Evolutionary conservation across 2,888 invertebrate species (phyloP), one percentile per base, ranked within the genome.

Genomic region (Drosophila aldrichi): DNA sequence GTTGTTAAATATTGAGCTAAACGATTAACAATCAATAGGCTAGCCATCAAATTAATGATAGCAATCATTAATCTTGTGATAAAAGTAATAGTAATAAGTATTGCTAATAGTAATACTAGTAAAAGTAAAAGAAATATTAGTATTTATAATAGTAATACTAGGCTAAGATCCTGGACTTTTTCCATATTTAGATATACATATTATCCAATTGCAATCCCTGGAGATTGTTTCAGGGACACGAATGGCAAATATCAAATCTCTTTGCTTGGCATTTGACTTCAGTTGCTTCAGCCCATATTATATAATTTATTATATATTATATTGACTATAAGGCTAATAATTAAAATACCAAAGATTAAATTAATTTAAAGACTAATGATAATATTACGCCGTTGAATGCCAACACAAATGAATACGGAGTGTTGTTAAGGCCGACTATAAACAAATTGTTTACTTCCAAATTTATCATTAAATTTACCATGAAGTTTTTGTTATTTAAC

Each of bases 401-500:
- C 77, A 65, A 38, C 7, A 40, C 16, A 70, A 57, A 40, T 9
- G 46, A 55, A 18, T 61, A 40, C 56, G 54, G 43, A 34, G 54
- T 76, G 70, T 1, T 20, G 20, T 22, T 43, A 22, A 77, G 77
- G 77, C 70, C 77, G 40, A 34, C 52, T 43, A 49, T 67, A 60
- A 57, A 70, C 80, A 66, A 38, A 74, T 52, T 61, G 70, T 41
- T 51, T n/a, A n/a, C 54, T 25, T 36, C 56, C n/a, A 10, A 60
- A 69, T 59, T 78, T 69, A 64, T 64, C 29, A 38, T 29, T 36
- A 18, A 78, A 69, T 79, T 74, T 40, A 62, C 49, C 74, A 54
- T 77, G 76, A 77, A 77, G 65, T 58, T 22, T 38, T 46, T n/a
- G 18, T 48, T 40, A 18, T 51, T 32, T 46, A 60, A 46, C 38